These are phyloP conservation scores for Xerus inauris DNA, from an alignment of 2,113 vertebrate genomes.

Conservation along the genomic window DNA sequence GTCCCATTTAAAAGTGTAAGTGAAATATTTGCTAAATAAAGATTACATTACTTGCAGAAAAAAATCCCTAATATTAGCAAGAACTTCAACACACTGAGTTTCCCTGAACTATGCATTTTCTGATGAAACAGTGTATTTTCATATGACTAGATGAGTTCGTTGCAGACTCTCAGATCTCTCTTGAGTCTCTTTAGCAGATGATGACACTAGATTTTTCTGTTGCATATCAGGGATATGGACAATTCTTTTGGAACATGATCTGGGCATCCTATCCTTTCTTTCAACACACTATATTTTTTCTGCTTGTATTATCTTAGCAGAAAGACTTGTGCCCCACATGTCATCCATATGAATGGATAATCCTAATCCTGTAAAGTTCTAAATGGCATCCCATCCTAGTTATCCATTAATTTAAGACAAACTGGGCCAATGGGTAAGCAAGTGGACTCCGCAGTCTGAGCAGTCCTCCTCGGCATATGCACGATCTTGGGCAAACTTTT, in stretches of 20 bases:
- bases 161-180: neutral
- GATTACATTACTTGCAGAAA: constrained; percentile 32
- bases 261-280: neutral
- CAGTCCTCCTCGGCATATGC: neutral
- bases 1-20: constrained; percentile 48
- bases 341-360: neutral
- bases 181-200: neutral
- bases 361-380: neutral
- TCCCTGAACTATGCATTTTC: neutral
- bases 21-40: constrained; percentile 59
- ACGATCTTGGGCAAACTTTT: neutral
- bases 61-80: constrained; percentile 28
- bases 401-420: neutral
- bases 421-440: neutral
- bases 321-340: neutral
- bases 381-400: neutral
- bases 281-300: neutral
- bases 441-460: neutral
- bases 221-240: neutral
- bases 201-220: neutral
- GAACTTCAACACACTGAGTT: neutral
- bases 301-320: neutral
- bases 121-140: neutral
- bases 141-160: neutral
- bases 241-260: neutral